Base-by-base conservation (phyloP, 2,113 vertebrate species). In the Epinephelus moara region DNA sequence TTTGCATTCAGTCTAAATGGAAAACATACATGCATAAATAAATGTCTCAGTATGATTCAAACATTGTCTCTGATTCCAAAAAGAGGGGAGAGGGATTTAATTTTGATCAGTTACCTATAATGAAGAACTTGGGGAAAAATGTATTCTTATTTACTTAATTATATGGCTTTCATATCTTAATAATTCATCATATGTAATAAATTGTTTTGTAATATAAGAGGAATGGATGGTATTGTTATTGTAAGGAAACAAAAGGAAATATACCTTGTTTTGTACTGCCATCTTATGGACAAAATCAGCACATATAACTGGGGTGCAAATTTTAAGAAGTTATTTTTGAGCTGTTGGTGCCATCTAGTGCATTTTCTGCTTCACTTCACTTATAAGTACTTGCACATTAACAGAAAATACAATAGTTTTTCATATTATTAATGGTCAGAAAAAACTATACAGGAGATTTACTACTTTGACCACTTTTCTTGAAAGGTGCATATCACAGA, bases 1-100 rank as follows among this genome's bases (percentile, higher is more conserved):
- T 96, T 97, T 97, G 97, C 97, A 97, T 95, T 98, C 95, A 96
- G 96, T 97, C 95, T 96, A 96, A 97, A 97, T 97, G 96, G 96
- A 97, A 97, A 97, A 94, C 91, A 93, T 94, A 93, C 89, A 92
- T 89, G 89, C 93, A 94, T 94, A 96, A 99, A 98, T 98, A 98
- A 97, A 97, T 96, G 94, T 94, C 88, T 94, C 87, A 85, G 87
- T 94, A 91, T 89, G 85, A 92, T 90, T 92, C 75, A 93, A 92
- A 86, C 60, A 18, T 11, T 76, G 87, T 89, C 67, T 91, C 78
- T 81, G 78, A 79, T 72, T 91, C 23, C 78, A n/a, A 68, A 75
- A 66, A 27, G 12, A 85, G 17, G 63, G 69, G 66, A 21, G 50
- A 45, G 49, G 75, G 45, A 40, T 77, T 74, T 71, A 13, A 59